Evolutionary conservation across 2,888 invertebrate species (phyloP), one percentile per base, ranked within the genome.

Genomic region (Zelleria hepariella): DNA sequence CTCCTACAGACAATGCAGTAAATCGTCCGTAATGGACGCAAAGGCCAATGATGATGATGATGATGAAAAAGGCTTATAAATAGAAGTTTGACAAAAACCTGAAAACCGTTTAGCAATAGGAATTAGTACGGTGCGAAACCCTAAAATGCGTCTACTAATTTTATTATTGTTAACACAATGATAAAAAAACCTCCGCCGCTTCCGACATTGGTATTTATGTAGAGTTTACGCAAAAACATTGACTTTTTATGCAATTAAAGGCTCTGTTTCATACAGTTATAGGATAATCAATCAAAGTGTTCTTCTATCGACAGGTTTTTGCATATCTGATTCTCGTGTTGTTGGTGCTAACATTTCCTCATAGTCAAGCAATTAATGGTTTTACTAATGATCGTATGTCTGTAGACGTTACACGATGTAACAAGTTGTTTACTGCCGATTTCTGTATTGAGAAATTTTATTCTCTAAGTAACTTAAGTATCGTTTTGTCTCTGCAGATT

Each of bases 91-190:
- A n/a, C n/a, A n/a, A n/a, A n/a, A n/a, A n/a, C n/a, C n/a, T n/a
- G n/a, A n/a, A n/a, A n/a, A n/a, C n/a, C n/a, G n/a, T n/a, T n/a
- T n/a, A n/a, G 77, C 27, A 74, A 80, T 79, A 74, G 75, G 6
- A 7, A 69, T 74, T 72, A 74, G 77, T 80, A 79, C 74, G 3
- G 52, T 52, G 32, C 20, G 71, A 79, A 72, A 78, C 77, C 80
- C 82, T 82, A 81, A 80, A 74, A 77, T 71, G 71, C 78, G 74
- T 81, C 80, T 84, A 84, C n/a, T n/a, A n/a, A n/a, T 84, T 82
- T 83, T 80, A 82, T 82, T 78, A 82, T 82, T 81, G 75, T 82
- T 78, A 75, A 80, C 60, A 79, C 78, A 70, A 67, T 68, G 67
- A 79, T 77, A 77, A 82, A 81, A 78, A 71, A 71, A 73, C 71